Evolutionary conservation across 2,113 vertebrate species (phyloP), one percentile per base, ranked within the genome.

Genomic region (Festucalex cinctus): DNA sequence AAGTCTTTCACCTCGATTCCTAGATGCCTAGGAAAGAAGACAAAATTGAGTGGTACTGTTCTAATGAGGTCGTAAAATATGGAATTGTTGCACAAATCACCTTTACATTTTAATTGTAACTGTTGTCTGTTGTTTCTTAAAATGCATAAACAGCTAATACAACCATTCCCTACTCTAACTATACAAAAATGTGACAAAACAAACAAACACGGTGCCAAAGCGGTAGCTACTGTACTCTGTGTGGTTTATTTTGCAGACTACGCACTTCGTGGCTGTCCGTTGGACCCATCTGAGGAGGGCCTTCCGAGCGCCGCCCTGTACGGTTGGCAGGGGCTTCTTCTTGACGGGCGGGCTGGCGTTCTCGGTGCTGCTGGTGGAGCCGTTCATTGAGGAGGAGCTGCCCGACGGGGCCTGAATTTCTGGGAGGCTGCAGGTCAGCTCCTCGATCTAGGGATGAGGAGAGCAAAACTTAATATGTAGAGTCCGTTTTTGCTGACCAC

Each of bases 201-300:
- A 41, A 41, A 41, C 39, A 41, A 12, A 39, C 37, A 46, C 5
- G 43, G 16, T 5, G 16, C 43, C 43, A 17, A 46, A 46, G 0
- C 17, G 44, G 44, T 1, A 46, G 44, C 44, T 16, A 5, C 44
- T 46, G 37, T 39, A 39, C 9, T 39, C 39, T 7, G 9, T 3
- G 39, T 13, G 37, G 32, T 19, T 35, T n/a, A 26, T 37, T 70
- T 58, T 43, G 12, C 36, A 43, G 0, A 43, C 4, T 5, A 32
- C 93, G 87, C 93, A 98, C 97, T 94, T 97, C 71, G 94, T 93
- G n/a, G 92, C 93, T 28, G 92, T 94, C 78, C 92, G 93, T 77
- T 99, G 98, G 57, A 97, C 93, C 98, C 98, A 99, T 86, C 93
- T 94, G n/a, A 99, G 77, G 14, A 99, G 86, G 20, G 96, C 94